A percentile compares a stretch with the other conserved stretches of the same genome.
These are phyloP conservation scores for Aplysina aerophoba DNA, from an alignment of 37 sponge, comb jelly and placozoan species.

Conservation along the genomic window DNA sequence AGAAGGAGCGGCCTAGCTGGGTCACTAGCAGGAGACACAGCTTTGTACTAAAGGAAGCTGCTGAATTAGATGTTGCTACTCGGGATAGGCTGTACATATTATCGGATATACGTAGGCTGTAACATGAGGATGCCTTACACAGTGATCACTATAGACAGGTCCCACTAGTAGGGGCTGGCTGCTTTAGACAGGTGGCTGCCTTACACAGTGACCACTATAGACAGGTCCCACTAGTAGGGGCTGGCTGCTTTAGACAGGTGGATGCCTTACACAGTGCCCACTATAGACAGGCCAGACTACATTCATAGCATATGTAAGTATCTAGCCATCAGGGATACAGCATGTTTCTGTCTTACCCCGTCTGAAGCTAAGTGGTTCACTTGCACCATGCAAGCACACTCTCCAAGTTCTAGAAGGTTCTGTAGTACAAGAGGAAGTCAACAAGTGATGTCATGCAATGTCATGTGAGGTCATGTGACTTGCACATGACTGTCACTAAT, in stretches of 20 bases:
- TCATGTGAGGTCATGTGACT: background rate
- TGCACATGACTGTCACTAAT: background rate
- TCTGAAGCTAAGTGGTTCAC: constrained; percentile 60
- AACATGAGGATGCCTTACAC: too few relatives aligned
- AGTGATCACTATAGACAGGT: too few relatives aligned
- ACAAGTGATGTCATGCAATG: too few relatives aligned
- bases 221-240: too few relatives aligned
- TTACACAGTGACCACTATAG: too few relatives aligned
- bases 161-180: too few relatives aligned
- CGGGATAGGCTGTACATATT: too few relatives aligned
- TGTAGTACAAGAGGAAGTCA: constrained; percentile 9
- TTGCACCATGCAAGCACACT: constrained; percentile 60
- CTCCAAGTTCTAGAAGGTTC: constrained; percentile 76
- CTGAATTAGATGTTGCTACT: background rate
- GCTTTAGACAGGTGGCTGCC: too few relatives aligned
- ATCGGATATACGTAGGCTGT: too few relatives aligned
- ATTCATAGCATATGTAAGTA: background rate
- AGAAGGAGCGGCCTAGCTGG: background rate
- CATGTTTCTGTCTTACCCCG: constrained; percentile 43
- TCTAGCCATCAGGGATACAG: background rate
- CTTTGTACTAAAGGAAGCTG: background rate
- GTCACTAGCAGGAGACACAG: constrained; percentile 10
- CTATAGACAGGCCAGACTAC: too few relatives aligned
- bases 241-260: too few relatives aligned
- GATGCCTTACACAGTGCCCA: too few relatives aligned